Evolutionary conservation across 2,113 vertebrate genomes (phyloP).

Genomic region (Naja naja): DNA sequence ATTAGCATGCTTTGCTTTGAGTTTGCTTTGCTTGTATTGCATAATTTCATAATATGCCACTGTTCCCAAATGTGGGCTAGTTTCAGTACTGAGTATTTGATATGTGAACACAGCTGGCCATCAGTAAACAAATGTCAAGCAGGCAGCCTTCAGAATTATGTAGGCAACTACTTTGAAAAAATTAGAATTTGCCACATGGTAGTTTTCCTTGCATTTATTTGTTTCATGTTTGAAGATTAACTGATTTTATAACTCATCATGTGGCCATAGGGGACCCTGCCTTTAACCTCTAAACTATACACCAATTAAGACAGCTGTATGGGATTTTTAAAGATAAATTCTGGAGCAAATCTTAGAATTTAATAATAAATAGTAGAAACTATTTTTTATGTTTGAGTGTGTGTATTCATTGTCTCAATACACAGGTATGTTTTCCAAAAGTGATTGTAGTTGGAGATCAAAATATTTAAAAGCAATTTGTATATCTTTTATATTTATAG

Average conservation of each 20-base stretch:
- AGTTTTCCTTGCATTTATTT: background rate
- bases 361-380: constrained; percentile 19
- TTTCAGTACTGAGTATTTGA: background rate
- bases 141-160: background rate
- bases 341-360: accelerated
- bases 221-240: background rate
- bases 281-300: background rate
- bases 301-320: background rate
- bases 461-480: constrained; percentile 13
- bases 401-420: constrained; percentile 10
- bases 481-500: constrained; percentile 53
- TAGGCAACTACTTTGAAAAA: background rate
- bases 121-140: background rate
- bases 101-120: background rate
- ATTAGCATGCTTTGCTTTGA: background rate
- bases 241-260: background rate
- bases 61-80: background rate
- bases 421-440: constrained; percentile 33
- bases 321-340: background rate
- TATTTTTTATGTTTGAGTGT: background rate
- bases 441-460: constrained; percentile 34
- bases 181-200: background rate
- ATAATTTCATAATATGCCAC: background rate
- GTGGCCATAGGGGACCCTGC: background rate
- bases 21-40: background rate